Conservation (phyloP, 2,888 invertebrate genomes). For the Phaedon cochleariae region DNA sequence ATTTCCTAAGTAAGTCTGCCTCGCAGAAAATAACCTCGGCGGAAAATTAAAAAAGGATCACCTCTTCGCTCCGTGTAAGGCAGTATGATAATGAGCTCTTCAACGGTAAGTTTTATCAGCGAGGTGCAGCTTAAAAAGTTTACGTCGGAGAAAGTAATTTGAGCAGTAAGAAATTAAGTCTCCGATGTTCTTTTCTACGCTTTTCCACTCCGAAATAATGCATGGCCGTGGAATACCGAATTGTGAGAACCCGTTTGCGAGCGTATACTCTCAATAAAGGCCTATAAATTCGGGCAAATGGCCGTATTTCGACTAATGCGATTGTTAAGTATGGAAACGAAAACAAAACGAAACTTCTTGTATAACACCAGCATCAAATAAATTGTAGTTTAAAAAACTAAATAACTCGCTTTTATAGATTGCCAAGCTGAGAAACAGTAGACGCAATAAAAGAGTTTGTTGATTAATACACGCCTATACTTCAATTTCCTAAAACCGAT, state of each 20-base stretch:
- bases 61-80: conserved; percentile 11
- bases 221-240: conserved; percentile 13
- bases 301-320: conserved; percentile 7
- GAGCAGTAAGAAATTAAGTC: conserved; percentile 26
- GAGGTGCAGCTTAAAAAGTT: conserved; percentile 39
- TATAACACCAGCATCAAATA: neutral
- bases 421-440: no score
- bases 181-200: conserved; percentile 18
- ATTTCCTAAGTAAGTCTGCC: neutral
- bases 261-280: conserved; percentile 22
- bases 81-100: conserved; percentile 37
- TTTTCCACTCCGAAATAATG: conserved; percentile 23
- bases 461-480: no score
- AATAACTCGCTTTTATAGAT: no score
- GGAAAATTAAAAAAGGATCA: conserved; percentile 13
- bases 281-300: neutral
- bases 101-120: conserved; percentile 40
- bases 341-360: neutral
- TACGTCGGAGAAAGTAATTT: conserved; percentile 32
- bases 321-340: conserved; percentile 4
- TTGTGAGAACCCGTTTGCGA: conserved; percentile 1
- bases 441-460: neutral
- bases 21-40: neutral
- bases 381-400: no score
- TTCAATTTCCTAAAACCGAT: no score